Evolutionary conservation across 2,888 invertebrate genomes (phyloP).

Genomic region (Eledona agricola): DNA sequence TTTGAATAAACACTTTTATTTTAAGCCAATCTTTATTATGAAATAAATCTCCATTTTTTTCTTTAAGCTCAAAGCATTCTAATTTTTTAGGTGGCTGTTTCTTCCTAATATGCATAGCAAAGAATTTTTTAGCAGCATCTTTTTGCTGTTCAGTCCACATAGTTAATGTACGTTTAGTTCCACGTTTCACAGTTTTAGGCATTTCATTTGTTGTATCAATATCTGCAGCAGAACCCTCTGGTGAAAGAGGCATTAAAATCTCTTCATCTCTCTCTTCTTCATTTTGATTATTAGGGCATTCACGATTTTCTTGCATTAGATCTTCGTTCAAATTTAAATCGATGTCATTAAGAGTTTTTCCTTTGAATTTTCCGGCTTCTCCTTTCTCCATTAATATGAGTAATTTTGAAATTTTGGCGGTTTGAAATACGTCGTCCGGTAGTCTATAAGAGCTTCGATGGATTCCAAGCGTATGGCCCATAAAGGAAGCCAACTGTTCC

Average conservation of each 20-base stretch:
- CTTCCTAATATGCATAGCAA: constrained; percentile 1
- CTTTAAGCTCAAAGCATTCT: constrained; percentile 1
- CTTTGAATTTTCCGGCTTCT: constrained; percentile 34
- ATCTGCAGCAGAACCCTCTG: not conserved
- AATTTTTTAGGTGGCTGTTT: constrained; percentile 3
- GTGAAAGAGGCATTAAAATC: not conserved
- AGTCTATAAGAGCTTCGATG: constrained; percentile 37
- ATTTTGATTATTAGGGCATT: too few species aligned
- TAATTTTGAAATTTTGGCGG: constrained; percentile 42
- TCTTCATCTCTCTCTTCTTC: constrained; percentile 2
- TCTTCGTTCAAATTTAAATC: constrained; percentile 25
- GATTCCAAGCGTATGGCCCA: constrained; percentile 41
- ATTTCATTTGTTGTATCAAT: not conserved
- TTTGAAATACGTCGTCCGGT: constrained; percentile 41
- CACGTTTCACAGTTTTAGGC: constrained; percentile 1
- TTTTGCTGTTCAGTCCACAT: constrained; percentile 8
- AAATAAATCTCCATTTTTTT: not conserved
- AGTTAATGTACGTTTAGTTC: not conserved
- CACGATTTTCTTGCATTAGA: constrained; percentile 1
- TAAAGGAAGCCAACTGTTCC: constrained; percentile 46
- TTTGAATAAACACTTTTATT: constrained; percentile 8
- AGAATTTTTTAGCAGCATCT: not conserved
- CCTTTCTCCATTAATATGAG: constrained; percentile 40
- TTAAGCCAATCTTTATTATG: constrained; percentile 3
- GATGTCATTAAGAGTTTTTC: constrained; percentile 42